Conservation (phyloP, 2,888 invertebrate species). For the Caenorhabditis macrosperma region DNA sequence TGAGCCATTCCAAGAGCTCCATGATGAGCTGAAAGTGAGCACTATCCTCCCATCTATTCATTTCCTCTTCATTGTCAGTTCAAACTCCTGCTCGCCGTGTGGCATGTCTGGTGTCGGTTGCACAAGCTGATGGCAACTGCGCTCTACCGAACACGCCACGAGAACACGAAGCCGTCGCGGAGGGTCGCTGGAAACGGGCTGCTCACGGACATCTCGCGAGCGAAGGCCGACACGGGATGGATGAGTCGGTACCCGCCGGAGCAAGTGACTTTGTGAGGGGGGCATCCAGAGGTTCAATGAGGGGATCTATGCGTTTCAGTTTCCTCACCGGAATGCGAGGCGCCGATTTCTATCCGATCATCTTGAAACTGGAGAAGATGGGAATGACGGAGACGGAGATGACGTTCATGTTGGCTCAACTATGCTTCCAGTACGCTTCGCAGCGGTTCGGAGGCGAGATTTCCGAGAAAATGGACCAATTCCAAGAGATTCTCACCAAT, state of each 20-base stretch:
- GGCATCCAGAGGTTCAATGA: not conserved
- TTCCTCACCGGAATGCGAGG: constrained; percentile 16
- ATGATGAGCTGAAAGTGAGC: constrained; percentile 31
- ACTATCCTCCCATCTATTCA: not conserved
- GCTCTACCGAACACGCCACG: not conserved
- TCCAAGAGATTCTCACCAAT: constrained; percentile 35
- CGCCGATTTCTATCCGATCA: constrained; percentile 11
- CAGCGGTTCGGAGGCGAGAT: constrained; percentile 10
- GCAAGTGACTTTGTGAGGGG: constrained; percentile 28
- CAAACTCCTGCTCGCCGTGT: constrained; percentile 42
- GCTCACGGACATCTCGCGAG: not conserved
- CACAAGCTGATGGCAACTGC: constrained; percentile 45
- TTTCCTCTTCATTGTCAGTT: constrained; percentile 24
- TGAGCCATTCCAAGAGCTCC: constrained; percentile 42
- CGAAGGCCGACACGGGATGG: constrained; percentile 14
- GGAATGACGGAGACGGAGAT: constrained; percentile 36
- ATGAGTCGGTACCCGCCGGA: constrained; percentile 17
- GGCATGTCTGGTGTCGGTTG: constrained; percentile 42
- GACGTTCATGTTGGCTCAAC: constrained; percentile 52
- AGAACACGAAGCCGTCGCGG: not conserved
- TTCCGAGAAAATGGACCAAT: constrained; percentile 18
- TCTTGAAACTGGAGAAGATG: constrained; percentile 29
- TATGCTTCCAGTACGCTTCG: constrained; percentile 48
- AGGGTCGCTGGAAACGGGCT: constrained; percentile 20
- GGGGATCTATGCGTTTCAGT: constrained; percentile 5